phyloP scores from a whole-genome alignment of 2,797 vertebrate genomes.

The Discoglossus pictus region DNA sequence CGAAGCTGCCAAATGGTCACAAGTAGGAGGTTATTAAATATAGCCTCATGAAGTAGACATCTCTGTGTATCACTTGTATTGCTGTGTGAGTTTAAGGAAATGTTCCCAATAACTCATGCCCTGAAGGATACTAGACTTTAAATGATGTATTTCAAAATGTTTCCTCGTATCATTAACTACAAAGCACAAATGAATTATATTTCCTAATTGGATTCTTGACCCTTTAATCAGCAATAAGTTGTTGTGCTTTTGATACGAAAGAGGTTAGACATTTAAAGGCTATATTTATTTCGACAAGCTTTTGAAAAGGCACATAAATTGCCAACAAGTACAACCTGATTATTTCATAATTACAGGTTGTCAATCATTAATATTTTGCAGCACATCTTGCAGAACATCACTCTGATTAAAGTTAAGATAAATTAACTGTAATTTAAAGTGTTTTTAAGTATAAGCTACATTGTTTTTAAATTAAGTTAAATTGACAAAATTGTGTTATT shows the following conservation, averaged over 20 bases:
- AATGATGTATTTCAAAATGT: slow-evolving; percentile 56
- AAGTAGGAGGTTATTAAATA: slow-evolving; percentile 73
- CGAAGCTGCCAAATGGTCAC: slow-evolving; percentile 69
- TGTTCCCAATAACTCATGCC: slow-evolving; percentile 60
- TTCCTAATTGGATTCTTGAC: slow-evolving; percentile 61
- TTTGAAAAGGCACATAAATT: neutral
- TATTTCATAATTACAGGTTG: no score
- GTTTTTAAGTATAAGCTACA: no score
- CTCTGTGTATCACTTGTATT: slow-evolving; percentile 59
- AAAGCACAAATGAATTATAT: slow-evolving; percentile 56
- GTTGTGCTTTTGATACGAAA: slow-evolving; percentile 20
- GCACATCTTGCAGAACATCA: no score
- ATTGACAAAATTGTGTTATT: no score
- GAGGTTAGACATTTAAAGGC: slow-evolving; percentile 13
- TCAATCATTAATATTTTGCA: no score
- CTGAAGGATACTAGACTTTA: slow-evolving; percentile 53
- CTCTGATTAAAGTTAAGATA: no score
- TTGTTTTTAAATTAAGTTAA: no score
- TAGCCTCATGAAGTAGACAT: slow-evolving; percentile 61
- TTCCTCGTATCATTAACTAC: slow-evolving; percentile 50
- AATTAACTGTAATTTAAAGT: no score
- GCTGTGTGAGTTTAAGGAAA: slow-evolving; percentile 58
- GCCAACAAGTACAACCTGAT: no score
- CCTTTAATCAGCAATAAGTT: slow-evolving; percentile 30
- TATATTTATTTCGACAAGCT: slow-evolving; percentile 1